These are phyloP conservation scores for Erebia epiphron DNA, from an alignment of 2,888 invertebrate species.

Conservation along the genomic window DNA sequence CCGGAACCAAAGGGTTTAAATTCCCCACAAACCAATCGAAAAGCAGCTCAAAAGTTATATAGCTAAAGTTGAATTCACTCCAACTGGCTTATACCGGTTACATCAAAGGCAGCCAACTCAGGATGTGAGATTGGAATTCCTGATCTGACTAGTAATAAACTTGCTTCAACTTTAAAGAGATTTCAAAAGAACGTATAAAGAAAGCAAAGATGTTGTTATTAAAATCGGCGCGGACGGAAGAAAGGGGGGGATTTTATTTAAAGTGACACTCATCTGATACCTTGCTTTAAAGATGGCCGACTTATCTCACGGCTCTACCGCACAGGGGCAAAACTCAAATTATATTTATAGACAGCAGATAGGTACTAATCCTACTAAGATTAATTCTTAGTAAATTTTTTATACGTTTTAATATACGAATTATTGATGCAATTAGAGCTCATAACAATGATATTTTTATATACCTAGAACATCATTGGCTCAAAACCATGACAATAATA, in stretches of 20 bases:
- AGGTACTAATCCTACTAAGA: no score
- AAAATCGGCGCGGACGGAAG: constrained; percentile 68
- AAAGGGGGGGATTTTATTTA: constrained; percentile 57
- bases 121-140: constrained; percentile 81
- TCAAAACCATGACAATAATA: no score
- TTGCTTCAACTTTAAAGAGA: constrained; percentile 70
- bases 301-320: constrained; percentile 58
- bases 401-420: no score
- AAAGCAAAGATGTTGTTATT: constrained; percentile 71
- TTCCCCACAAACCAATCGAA: constrained; percentile 37
- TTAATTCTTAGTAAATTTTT: no score
- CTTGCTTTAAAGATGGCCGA: constrained; percentile 58
- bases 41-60: constrained; percentile 44
- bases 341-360: neutral
- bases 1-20: constrained; percentile 40
- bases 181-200: constrained; percentile 78
- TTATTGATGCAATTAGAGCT: no score
- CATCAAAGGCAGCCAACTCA: constrained; percentile 74
- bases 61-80: constrained; percentile 48
- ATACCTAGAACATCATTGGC: no score
- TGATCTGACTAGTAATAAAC: constrained; percentile 81
- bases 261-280: constrained; percentile 62
- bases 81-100: constrained; percentile 49
- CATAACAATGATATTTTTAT: no score
- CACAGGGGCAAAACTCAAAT: constrained; percentile 52